Conservation (phyloP, 2,888 invertebrate species). For the Tiliacea citrago region DNA sequence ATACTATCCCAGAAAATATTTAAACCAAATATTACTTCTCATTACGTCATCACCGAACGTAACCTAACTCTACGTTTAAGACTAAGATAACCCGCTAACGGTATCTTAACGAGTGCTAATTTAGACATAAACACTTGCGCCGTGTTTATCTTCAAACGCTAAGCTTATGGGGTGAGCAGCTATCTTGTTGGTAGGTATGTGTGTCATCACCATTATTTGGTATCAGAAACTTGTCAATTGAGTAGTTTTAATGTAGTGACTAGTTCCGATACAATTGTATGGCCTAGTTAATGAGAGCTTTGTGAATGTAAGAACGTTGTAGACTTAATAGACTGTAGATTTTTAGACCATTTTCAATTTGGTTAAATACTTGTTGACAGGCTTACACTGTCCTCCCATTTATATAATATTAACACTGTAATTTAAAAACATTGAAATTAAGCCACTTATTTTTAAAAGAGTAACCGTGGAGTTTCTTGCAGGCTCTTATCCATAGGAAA, state of each 20-base stretch:
- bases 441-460: too few species aligned
- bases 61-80: slow-evolving; percentile 43
- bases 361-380: too few species aligned
- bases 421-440: too few species aligned
- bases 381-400: too few species aligned
- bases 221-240: background rate
- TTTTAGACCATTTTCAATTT: too few species aligned
- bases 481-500: too few species aligned
- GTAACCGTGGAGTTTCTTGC: too few species aligned
- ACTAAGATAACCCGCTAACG: slow-evolving; percentile 50
- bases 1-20: background rate
- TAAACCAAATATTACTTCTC: background rate
- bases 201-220: slow-evolving; percentile 21
- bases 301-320: too few species aligned
- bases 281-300: too few species aligned
- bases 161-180: slow-evolving; percentile 27
- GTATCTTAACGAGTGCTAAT: slow-evolving; percentile 68
- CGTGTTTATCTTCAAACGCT: slow-evolving; percentile 46
- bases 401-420: too few species aligned
- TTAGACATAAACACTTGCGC: slow-evolving; percentile 60
- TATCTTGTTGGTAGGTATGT: slow-evolving; percentile 9
- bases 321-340: too few species aligned
- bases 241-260: background rate
- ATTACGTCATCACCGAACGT: slow-evolving; percentile 32
- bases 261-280: background rate